Evolutionary conservation across 2,888 invertebrate species (phyloP).

Genomic region (Phasia obesa): DNA sequence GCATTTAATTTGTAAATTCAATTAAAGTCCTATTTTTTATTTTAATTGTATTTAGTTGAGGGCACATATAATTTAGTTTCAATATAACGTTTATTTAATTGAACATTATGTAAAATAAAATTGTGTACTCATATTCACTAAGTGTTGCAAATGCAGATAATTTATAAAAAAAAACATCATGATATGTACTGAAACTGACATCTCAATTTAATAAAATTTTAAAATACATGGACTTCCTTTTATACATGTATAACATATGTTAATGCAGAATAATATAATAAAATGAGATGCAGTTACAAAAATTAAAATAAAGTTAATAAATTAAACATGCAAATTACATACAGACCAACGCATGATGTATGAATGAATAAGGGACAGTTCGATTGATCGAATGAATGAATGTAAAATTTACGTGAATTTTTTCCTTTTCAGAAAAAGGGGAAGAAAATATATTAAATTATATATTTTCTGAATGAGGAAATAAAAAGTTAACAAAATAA

Average conservation of each 20-base stretch:
- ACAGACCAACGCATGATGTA: conserved; percentile 29
- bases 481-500: neutral
- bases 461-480: neutral
- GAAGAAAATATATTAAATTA: neutral
- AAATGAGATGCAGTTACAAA: conserved; percentile 10
- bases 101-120: conserved; percentile 1
- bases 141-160: neutral
- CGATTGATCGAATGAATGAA: conserved; percentile 22
- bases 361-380: conserved; percentile 7
- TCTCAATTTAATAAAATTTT: no score
- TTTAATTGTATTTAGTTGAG: no score
- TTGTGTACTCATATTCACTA: neutral
- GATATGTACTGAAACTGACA: conserved; percentile 34
- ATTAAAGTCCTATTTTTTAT: no score
- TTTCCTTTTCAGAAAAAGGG: neutral
- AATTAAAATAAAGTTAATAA: conserved; percentile 33
- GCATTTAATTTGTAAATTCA: no score
- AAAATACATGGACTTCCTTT: no score
- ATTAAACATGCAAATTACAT: conserved; percentile 41
- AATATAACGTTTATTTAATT: conserved; percentile 7
- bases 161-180: conserved; percentile 3
- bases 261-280: conserved; percentile 18
- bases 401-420: no score
- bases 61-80: neutral
- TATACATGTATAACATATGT: conserved; percentile 9